These are phyloP conservation scores for Tokudaia muenninki DNA, from an alignment of 2,797 vertebrate genomes.

Conservation along the genomic window DNA sequence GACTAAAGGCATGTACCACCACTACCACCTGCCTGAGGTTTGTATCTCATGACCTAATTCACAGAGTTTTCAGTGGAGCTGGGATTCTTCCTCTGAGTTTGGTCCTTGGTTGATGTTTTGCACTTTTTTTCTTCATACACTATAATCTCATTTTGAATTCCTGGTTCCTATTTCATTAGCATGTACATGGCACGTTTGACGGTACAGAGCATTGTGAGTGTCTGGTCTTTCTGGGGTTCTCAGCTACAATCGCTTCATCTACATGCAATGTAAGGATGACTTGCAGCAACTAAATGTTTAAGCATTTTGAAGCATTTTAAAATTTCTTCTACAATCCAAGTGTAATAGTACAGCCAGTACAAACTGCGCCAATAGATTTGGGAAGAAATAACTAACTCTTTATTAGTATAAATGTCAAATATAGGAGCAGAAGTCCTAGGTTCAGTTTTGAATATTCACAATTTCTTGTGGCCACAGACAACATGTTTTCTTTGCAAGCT, in stretches of 20 bases:
- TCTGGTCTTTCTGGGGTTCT: conserved; percentile 33
- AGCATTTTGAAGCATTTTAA: conserved; percentile 44
- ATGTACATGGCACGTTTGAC: neutral
- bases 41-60: neutral
- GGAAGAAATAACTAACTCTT: neutral
- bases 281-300: conserved; percentile 5
- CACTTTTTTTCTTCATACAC: neutral
- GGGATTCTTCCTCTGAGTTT: conserved; percentile 32
- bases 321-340: conserved; percentile 52
- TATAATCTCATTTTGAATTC: neutral
- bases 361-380: neutral
- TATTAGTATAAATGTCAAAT: conserved; percentile 24
- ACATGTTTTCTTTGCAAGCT: conserved; percentile 28
- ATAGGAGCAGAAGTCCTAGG: neutral
- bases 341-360: conserved; percentile 8
- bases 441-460: neutral
- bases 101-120: neutral
- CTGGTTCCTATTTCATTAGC: conserved; percentile 8
- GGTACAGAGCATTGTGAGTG: neutral
- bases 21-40: neutral
- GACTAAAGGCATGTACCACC: neutral
- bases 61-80: neutral
- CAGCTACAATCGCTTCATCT: neutral
- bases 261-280: conserved; percentile 37
- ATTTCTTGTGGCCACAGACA: neutral